These are phyloP conservation scores for Blera fallax DNA, from an alignment of 2,888 invertebrate genomes.

Conservation along the genomic window DNA sequence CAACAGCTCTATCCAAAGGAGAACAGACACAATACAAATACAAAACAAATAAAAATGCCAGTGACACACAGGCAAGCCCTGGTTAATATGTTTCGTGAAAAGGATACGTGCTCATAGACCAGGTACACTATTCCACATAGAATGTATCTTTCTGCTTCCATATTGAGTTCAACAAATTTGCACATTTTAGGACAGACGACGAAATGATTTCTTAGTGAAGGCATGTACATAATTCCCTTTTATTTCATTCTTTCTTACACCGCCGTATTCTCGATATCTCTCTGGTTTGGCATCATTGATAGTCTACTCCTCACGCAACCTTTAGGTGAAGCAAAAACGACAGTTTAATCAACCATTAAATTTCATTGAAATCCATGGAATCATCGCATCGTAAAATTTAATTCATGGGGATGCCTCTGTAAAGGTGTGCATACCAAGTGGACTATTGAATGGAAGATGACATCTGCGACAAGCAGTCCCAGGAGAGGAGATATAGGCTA, in stretches of 20 bases:
- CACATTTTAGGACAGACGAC: background rate
- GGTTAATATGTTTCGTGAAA: background rate
- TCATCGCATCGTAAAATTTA: background rate
- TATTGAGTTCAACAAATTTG: conserved; percentile 2
- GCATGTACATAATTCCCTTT: background rate
- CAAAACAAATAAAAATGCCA: background rate
- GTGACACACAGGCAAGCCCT: conserved; percentile 1
- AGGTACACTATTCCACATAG: background rate
- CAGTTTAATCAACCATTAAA: conserved; percentile 9
- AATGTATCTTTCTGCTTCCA: background rate
- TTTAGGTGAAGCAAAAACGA: background rate
- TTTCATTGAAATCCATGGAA: conserved; percentile 4
- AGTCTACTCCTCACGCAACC: background rate
- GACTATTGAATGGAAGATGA: background rate
- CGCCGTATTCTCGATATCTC: background rate
- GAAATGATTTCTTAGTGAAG: background rate
- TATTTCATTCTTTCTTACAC: background rate
- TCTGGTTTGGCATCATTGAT: background rate
- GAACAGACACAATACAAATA: background rate
- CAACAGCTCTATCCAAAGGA: background rate
- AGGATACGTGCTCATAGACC: conserved; percentile 23
- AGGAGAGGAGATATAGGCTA: background rate
- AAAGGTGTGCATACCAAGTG: background rate
- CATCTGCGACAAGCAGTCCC: background rate
- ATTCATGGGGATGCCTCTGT: background rate